Conservation (phyloP, 2,888 invertebrate species). For the Lycocerus yunnanus region DNA sequence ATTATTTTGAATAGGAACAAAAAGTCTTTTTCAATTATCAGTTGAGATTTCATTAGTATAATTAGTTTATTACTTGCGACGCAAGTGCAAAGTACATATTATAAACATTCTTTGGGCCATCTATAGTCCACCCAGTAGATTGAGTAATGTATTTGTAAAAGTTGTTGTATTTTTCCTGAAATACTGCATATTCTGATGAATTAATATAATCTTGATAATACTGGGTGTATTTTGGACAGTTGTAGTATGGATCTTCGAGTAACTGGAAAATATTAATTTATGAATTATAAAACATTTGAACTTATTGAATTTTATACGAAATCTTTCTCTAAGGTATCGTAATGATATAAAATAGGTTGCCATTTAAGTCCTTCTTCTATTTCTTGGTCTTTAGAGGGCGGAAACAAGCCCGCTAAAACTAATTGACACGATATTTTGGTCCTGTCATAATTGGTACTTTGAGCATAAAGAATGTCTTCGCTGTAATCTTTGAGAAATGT, state of each 20-base stretch:
- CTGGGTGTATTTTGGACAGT: constrained; percentile 38
- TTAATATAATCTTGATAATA: constrained; percentile 33
- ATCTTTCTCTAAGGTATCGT: constrained; percentile 36
- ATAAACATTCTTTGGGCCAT: background rate
- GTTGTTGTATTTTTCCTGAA: constrained; percentile 27
- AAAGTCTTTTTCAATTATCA: too few species aligned
- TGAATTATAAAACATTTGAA: constrained; percentile 14
- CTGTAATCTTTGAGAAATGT: constrained; percentile 64
- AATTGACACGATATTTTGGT: constrained; percentile 74
- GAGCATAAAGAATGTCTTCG: constrained; percentile 59
- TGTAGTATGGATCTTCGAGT: constrained; percentile 38
- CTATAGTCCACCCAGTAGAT: constrained; percentile 7
- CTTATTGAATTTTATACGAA: constrained; percentile 33
- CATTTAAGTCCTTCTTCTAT: constrained; percentile 57
- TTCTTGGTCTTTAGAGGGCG: constrained; percentile 59
- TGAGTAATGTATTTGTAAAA: constrained; percentile 31
- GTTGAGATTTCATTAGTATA: too few species aligned
- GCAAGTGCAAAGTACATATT: constrained; percentile 9
- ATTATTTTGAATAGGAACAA: too few species aligned
- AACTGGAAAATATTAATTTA: constrained; percentile 30
- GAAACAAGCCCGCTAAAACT: constrained; percentile 70
- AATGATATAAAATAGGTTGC: constrained; percentile 46
- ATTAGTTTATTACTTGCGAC: too few species aligned
- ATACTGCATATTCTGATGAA: background rate
- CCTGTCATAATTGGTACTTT: constrained; percentile 69